Percentiles rank a stretch among this genome's conserved stretches.
Conservation (phyloP, 2,797 vertebrate species). For the Chaunax sp. region DNA sequence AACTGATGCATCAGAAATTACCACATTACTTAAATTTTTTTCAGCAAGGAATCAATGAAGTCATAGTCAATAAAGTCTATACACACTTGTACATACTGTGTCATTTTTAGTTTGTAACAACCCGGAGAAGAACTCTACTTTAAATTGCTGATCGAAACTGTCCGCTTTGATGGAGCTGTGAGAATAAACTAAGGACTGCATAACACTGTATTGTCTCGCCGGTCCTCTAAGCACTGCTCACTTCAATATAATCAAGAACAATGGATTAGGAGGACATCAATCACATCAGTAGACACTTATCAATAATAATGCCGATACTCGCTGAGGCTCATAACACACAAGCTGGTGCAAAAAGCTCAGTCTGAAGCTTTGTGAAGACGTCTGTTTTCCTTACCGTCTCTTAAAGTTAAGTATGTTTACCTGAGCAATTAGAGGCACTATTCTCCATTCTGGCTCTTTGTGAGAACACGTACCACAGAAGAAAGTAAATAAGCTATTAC, state of each 20-base stretch:
- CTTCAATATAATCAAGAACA: conserved; percentile 73
- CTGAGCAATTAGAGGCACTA: conserved; percentile 15
- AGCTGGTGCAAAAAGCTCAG: conserved; percentile 46
- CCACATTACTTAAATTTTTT: conserved; percentile 7
- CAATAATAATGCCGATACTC: conserved; percentile 51
- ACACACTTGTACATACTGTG: background rate
- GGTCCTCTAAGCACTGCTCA: conserved; percentile 42
- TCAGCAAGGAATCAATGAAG: conserved; percentile 12
- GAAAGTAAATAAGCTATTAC: background rate
- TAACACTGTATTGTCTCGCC: conserved; percentile 34
- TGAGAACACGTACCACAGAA: conserved; percentile 17
- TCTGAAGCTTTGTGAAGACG: conserved; percentile 34
- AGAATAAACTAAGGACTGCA: conserved; percentile 51
- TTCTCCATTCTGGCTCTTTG: conserved; percentile 19
- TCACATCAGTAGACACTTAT: conserved; percentile 71
- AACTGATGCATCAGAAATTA: conserved; percentile 2
- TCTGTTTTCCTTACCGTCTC: conserved; percentile 33
- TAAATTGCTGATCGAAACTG: conserved; percentile 49
- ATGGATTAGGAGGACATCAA: conserved; percentile 63
- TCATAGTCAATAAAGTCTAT: conserved; percentile 5
- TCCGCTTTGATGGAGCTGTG: conserved; percentile 55
- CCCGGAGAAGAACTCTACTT: conserved; percentile 32
- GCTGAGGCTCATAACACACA: conserved; percentile 56
- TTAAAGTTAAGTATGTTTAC: conserved; percentile 29
- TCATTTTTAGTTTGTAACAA: conserved; percentile 28